Conservation (phyloP, 2,888 invertebrate species). For the Athalia rosae region DNA sequence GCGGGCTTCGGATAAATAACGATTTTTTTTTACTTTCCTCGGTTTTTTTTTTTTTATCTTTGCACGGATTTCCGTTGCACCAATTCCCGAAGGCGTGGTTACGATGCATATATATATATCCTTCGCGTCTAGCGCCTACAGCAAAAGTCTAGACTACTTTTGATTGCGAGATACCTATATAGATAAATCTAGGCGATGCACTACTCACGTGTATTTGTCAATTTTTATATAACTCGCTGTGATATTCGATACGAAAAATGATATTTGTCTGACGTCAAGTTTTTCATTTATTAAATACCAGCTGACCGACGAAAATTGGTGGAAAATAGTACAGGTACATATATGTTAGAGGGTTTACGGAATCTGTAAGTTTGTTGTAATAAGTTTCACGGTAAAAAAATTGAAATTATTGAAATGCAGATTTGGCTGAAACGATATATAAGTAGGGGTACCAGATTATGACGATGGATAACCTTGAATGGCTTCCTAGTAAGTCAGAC, state of each 20-base stretch:
- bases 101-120: no score
- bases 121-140: conserved; percentile 39
- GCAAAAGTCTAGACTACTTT: conserved; percentile 45
- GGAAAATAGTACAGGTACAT: no score
- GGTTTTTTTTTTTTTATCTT: background rate
- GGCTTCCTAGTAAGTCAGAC: conserved; percentile 39
- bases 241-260: no score
- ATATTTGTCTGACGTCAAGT: no score
- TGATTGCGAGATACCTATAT: conserved; percentile 16
- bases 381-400: background rate
- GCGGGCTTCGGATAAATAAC: conserved; percentile 27
- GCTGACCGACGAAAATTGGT: no score
- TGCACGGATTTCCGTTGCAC: conserved; percentile 24
- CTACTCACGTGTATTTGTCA: no score
- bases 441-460: conserved; percentile 13
- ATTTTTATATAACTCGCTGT: no score
- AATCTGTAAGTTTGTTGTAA: no score
- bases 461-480: conserved; percentile 37
- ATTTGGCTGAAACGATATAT: conserved; percentile 9
- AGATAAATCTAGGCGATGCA: background rate
- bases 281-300: no score
- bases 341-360: no score
- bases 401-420: no score
- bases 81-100: conserved; percentile 35
- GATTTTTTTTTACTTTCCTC: conserved; percentile 18